These are phyloP conservation scores for Volucella inflata DNA, from an alignment of 2,888 invertebrate species.

Conservation along the genomic window DNA sequence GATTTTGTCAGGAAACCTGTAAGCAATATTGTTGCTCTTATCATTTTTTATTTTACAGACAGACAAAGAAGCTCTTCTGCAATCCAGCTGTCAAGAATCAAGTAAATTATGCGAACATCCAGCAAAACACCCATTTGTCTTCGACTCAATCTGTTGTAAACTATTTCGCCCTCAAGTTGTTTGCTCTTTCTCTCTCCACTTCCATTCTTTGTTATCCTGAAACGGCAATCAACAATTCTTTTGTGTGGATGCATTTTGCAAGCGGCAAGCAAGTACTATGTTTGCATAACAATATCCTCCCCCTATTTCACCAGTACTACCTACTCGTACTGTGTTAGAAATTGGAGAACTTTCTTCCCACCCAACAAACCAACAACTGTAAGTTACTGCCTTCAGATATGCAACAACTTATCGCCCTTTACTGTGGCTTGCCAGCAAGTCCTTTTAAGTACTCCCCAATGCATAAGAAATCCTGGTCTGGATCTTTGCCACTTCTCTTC, in stretches of 20 bases:
- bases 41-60: background rate
- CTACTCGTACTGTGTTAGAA: constrained; percentile 14
- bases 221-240: constrained; percentile 52
- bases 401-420: constrained; percentile 41
- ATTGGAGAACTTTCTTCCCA: constrained; percentile 66
- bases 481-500: constrained; percentile 26
- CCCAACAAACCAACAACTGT: background rate
- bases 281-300: constrained; percentile 2
- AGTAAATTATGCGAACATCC: constrained; percentile 40
- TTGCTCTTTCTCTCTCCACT: constrained; percentile 10
- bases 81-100: constrained; percentile 1
- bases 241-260: constrained; percentile 25
- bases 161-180: constrained; percentile 5
- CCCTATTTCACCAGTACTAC: constrained; percentile 24
- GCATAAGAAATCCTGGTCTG: constrained; percentile 33
- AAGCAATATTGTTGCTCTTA: background rate
- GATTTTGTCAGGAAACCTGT: background rate
- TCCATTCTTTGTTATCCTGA: background rate
- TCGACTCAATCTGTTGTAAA: constrained; percentile 21
- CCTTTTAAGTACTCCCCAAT: constrained; percentile 42
- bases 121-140: constrained; percentile 26
- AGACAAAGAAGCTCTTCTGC: background rate
- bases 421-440: constrained; percentile 18
- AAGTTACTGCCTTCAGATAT: constrained; percentile 18
- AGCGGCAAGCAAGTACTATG: background rate